Evolutionary conservation across 2,888 invertebrate genomes (phyloP), one percentile per base, ranked within the genome.

Genomic region (Lasioglossum lativentre): DNA sequence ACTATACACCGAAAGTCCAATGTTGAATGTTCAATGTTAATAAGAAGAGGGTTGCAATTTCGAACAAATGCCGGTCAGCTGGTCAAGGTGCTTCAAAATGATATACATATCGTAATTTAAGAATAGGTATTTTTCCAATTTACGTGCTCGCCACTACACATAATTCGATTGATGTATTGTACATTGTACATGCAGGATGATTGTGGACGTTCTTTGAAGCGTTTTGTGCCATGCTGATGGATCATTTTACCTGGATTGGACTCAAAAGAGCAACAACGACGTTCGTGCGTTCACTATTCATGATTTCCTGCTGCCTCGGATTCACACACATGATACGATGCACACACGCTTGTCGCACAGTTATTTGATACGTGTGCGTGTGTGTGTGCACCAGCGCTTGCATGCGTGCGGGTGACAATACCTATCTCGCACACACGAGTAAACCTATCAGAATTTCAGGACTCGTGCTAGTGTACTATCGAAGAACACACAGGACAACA

Each of bases 361-460:
- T 14, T 59, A 27, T 14, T 4, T 59, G 27, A 59, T 27, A 4
- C 4, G 4, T 14, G 14, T 59, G 27, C 27, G 12, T 12, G 12
- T n/a, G 12, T 27, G 14, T 47, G 47, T n/a, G 27, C 59, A 45
- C 38, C 16, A 47, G 30, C 19, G 42, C 27, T 38, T 34, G 16
- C 6, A 16, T 72, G 59, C 40, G 10, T 19, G 52, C 12, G 27
- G 19, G 14, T 27, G 23, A 23, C 6, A 30, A 34, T 38, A n/a
- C 12, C 0, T 10, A 12, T 56, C 10, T 16, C 45, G 40, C 34
- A 19, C 38, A 47, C 59, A 38, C 40, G 12, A 16, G 47, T 38
- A 63, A 66, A 42, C 27, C 16, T 74, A 84, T 82, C 76, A 74
- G 80, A 77, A 84, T 86, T 84, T 76, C 71, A 80, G 71, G 63